phyloP scores from a whole-genome alignment of 2,113 vertebrate species.

The Carassius auratus region DNA sequence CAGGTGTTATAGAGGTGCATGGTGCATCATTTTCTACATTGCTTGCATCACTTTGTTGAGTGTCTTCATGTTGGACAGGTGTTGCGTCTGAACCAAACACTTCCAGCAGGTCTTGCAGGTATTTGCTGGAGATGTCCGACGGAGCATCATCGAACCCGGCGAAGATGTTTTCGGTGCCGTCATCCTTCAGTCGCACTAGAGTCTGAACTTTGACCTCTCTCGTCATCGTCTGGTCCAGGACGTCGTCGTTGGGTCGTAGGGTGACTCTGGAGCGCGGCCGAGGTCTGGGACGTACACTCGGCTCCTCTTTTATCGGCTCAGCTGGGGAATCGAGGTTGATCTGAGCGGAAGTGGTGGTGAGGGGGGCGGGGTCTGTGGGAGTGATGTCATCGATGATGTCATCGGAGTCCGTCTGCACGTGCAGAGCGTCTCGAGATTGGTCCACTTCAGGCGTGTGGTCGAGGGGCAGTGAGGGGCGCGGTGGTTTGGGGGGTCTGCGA shows the following conservation, averaged over 20 bases:
- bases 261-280: conserved; percentile 84
- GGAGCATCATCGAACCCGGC: conserved; percentile 23
- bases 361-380: not conserved
- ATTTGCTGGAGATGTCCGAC: conserved; percentile 53
- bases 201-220: conserved; percentile 78
- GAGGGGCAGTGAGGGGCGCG: conserved; percentile 70
- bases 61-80: conserved; percentile 40
- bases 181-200: conserved; percentile 73
- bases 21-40: conserved; percentile 61
- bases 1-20: too few species aligned
- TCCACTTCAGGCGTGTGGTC: not conserved
- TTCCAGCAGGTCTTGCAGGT: conserved; percentile 75
- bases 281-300: conserved; percentile 80
- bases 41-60: conserved; percentile 60
- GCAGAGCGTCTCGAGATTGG: not conserved
- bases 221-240: conserved; percentile 66
- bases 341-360: not conserved
- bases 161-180: conserved; percentile 58
- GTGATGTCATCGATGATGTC: not conserved
- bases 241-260: conserved; percentile 57
- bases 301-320: conserved; percentile 16
- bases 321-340: not conserved
- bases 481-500: conserved; percentile 78
- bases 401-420: conserved; percentile 52
- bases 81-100: conserved; percentile 72